These are phyloP conservation scores for Helicoverpa assulta DNA, from an alignment of 2,888 invertebrate species.

Conservation along the genomic window DNA sequence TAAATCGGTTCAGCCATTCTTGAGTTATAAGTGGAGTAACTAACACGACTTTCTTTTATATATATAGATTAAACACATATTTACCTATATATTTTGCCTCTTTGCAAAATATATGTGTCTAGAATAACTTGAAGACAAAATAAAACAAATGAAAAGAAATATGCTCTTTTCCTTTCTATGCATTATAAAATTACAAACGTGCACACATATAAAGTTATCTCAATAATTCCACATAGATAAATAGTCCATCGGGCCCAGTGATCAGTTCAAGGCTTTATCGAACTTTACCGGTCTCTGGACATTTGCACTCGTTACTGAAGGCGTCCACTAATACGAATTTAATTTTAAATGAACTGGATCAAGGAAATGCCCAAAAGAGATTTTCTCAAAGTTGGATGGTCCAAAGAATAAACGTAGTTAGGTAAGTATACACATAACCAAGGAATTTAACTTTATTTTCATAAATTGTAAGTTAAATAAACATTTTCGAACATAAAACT, in stretches of 20 bases:
- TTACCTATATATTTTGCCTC: too few species aligned
- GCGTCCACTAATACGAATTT: constrained; percentile 12
- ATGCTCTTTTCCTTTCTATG: too few species aligned
- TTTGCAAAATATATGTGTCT: too few species aligned
- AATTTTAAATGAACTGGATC: constrained; percentile 19
- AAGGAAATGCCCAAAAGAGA: background rate
- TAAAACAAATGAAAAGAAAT: too few species aligned
- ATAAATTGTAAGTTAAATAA: background rate
- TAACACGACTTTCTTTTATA: too few species aligned
- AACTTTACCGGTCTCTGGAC: constrained; percentile 8
- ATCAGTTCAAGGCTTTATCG: constrained; percentile 1
- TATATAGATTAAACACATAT: too few species aligned
- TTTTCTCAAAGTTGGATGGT: background rate
- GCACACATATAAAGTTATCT: background rate
- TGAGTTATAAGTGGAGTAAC: too few species aligned
- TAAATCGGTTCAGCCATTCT: too few species aligned
- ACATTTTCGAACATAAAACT: constrained; percentile 11
- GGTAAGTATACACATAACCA: too few species aligned
- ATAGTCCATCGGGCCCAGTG: background rate
- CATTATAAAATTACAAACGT: too few species aligned
- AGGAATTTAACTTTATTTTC: background rate
- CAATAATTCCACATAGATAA: background rate
- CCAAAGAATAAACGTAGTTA: background rate
- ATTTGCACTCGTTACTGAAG: background rate
- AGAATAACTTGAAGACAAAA: too few species aligned